Evolutionary conservation across 2,113 vertebrate species (phyloP).

Genomic region (Anseranas semipalmata): DNA sequence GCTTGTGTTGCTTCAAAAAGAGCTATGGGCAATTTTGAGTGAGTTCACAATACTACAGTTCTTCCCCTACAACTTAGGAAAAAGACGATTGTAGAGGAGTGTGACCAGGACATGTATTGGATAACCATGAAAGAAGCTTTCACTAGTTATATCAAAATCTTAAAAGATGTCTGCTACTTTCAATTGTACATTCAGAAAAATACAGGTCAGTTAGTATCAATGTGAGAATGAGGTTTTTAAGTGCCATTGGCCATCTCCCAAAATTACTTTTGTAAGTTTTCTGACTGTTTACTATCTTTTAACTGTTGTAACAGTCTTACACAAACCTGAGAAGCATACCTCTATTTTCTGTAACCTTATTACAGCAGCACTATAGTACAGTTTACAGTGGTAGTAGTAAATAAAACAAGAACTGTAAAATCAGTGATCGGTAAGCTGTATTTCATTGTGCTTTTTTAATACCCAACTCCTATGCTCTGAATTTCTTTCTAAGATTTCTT

Average conservation of each 20-base stretch:
- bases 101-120: neutral
- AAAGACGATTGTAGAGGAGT: neutral
- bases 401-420: neutral
- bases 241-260: neutral
- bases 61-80: neutral
- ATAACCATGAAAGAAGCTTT: neutral
- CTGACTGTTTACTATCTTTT: neutral
- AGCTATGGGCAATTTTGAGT: neutral
- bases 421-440: neutral
- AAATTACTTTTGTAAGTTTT: neutral
- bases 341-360: neutral
- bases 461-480: neutral
- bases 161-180: neutral
- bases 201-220: neutral
- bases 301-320: neutral
- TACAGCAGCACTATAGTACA: neutral
- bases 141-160: neutral
- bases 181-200: neutral
- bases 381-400: neutral
- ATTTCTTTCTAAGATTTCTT: neutral
- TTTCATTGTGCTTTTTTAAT: neutral
- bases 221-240: neutral
- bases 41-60: neutral
- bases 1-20: neutral
- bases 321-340: neutral